Evolutionary conservation across 2,888 invertebrate species (phyloP).

Genomic region (Clanis bilineata): DNA sequence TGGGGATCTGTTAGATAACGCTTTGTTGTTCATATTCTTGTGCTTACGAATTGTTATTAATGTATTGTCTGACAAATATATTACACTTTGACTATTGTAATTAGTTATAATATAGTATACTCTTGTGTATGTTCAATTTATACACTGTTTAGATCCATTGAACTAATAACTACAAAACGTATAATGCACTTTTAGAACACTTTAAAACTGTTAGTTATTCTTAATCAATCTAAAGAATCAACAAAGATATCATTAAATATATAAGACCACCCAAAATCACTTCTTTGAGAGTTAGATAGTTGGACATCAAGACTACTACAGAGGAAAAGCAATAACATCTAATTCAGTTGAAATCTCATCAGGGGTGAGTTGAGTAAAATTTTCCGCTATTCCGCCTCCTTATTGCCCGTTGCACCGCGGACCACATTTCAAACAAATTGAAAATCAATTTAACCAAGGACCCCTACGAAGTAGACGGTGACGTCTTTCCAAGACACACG

Average conservation of each 20-base stretch:
- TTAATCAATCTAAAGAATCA: too few species aligned
- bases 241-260: too few species aligned
- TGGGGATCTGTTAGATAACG: constrained; percentile 49
- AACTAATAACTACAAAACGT: too few species aligned
- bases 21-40: not conserved
- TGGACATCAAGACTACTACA: not conserved
- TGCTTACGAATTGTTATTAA: not conserved
- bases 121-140: too few species aligned
- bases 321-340: constrained; percentile 23
- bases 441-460: constrained; percentile 78
- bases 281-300: too few species aligned
- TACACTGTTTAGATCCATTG: not conserved
- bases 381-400: constrained; percentile 74
- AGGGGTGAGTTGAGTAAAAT: constrained; percentile 63
- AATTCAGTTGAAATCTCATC: constrained; percentile 67
- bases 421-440: constrained; percentile 80
- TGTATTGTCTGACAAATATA: not conserved
- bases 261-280: not conserved
- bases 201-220: too few species aligned
- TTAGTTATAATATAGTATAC: too few species aligned
- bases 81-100: too few species aligned
- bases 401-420: constrained; percentile 70
- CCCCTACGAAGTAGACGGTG: constrained; percentile 56
- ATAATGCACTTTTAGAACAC: too few species aligned
- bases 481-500: constrained; percentile 37